phyloP scores from a whole-genome alignment of 2,797 vertebrate genomes.

The Telmatherina bonti region DNA sequence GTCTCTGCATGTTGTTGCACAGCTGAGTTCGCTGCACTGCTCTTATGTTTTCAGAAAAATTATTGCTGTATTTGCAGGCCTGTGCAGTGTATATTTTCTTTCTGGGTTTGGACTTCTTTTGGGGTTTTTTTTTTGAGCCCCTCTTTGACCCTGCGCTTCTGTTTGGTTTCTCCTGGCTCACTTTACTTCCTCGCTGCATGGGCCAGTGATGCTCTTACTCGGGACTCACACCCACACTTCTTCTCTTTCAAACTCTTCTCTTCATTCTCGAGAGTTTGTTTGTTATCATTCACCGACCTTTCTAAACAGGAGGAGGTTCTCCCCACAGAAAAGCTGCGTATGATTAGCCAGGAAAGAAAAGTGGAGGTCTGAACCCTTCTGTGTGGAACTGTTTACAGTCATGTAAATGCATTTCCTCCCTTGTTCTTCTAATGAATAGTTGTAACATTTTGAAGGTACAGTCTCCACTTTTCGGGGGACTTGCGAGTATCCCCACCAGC shows the following conservation, averaged over 20 bases:
- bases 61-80: slow-evolving; percentile 47
- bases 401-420: slow-evolving; percentile 6
- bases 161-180: slow-evolving; percentile 59
- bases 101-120: slow-evolving; percentile 32
- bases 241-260: slow-evolving; percentile 16
- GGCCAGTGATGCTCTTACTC: slow-evolving; percentile 28
- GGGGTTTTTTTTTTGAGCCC: slow-evolving; percentile 28
- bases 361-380: slow-evolving; percentile 11
- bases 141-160: slow-evolving; percentile 42
- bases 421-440: slow-evolving; percentile 29
- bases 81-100: slow-evolving; percentile 52
- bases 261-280: slow-evolving; percentile 45
- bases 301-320: slow-evolving; percentile 29
- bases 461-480: slow-evolving; percentile 23
- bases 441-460: slow-evolving; percentile 18
- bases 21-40: slow-evolving; percentile 44
- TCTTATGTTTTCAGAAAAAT: slow-evolving; percentile 53
- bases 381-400: slow-evolving; percentile 1
- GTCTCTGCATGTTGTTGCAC: slow-evolving; percentile 53
- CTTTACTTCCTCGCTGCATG: slow-evolving; percentile 45
- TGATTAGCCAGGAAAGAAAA: background rate
- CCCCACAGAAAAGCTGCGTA: slow-evolving; percentile 7
- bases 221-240: slow-evolving; percentile 28
- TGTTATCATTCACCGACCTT: slow-evolving; percentile 38
- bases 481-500: slow-evolving; percentile 11